phyloP scores from a whole-genome alignment of 2,113 vertebrate genomes.

The Talpa occidentalis region DNA sequence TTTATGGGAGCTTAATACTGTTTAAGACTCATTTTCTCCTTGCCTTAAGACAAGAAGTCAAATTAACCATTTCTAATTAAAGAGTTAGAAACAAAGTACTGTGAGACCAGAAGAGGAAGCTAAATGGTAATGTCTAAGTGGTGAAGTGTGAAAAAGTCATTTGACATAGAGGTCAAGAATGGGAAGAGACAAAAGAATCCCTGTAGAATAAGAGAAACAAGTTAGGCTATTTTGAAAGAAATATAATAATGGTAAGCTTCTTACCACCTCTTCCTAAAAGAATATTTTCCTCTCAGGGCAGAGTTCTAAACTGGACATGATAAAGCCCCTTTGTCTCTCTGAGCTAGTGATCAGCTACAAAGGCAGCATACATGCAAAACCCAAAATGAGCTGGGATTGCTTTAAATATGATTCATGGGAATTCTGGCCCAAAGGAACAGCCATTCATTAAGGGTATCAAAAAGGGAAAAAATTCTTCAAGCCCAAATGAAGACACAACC shows the following conservation, averaged over 20 bases:
- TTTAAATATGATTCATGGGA: neutral
- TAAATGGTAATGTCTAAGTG: conserved; percentile 26
- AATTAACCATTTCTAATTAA: conserved; percentile 85
- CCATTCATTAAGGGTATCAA: neutral
- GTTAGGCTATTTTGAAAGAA: neutral
- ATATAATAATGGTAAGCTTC: neutral
- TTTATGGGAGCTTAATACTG: conserved; percentile 84
- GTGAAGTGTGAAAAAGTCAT: conserved; percentile 39
- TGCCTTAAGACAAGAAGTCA: conserved; percentile 77
- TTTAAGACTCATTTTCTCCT: conserved; percentile 84
- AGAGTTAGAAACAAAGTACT: conserved; percentile 69
- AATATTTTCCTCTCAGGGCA: conserved; percentile 17
- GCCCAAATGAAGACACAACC: neutral
- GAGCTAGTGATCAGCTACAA: neutral
- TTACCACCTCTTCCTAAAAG: neutral
- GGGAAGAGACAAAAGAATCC: conserved; percentile 35
- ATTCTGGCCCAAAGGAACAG: neutral
- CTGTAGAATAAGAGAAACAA: neutral
- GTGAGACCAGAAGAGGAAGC: conserved; percentile 48
- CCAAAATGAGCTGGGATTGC: neutral
- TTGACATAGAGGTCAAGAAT: conserved; percentile 38
- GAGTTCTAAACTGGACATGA: conserved; percentile 4
- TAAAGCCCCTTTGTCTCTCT: neutral
- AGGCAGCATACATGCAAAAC: neutral
- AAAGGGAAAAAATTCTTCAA: neutral